A percentile compares a stretch with the other conserved stretches of the same genome.
These are phyloP conservation scores for Dendrolimus punctatus DNA, from an alignment of 1,140 invertebrate species.

Conservation along the genomic window DNA sequence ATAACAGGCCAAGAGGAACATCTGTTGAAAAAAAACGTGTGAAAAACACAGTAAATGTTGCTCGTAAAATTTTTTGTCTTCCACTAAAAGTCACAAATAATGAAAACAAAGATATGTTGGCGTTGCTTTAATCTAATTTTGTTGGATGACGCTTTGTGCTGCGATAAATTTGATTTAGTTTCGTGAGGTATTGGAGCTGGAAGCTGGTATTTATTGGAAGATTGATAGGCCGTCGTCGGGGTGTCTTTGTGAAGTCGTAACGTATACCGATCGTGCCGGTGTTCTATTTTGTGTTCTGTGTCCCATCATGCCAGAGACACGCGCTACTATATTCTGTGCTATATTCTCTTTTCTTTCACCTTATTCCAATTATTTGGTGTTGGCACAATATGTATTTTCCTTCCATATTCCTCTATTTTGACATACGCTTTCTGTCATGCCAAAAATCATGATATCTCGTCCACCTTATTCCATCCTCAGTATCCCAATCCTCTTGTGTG, in stretches of 20 bases:
- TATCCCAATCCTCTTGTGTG: too few species aligned
- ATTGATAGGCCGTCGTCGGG: constrained; percentile 63
- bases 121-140: constrained; percentile 9
- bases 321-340: too few species aligned
- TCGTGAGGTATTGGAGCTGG: constrained; percentile 12
- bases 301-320: too few species aligned
- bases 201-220: constrained; percentile 62
- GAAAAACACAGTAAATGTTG: constrained; percentile 49
- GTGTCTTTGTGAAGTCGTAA: constrained; percentile 55
- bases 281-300: background rate
- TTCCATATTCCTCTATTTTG: too few species aligned
- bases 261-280: constrained; percentile 4
- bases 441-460: too few species aligned
- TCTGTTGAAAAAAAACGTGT: constrained; percentile 46
- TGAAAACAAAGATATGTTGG: constrained; percentile 29
- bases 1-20: constrained; percentile 37
- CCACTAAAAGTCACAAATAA: constrained; percentile 53
- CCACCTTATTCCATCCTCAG: too few species aligned
- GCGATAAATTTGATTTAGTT: constrained; percentile 7
- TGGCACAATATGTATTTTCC: too few species aligned
- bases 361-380: too few species aligned
- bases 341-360: too few species aligned
- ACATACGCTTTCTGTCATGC: too few species aligned
- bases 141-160: constrained; percentile 12
- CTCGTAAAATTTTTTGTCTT: constrained; percentile 55